phyloP scores from a whole-genome alignment of 2,113 vertebrate species.

The Motacilla alba region DNA sequence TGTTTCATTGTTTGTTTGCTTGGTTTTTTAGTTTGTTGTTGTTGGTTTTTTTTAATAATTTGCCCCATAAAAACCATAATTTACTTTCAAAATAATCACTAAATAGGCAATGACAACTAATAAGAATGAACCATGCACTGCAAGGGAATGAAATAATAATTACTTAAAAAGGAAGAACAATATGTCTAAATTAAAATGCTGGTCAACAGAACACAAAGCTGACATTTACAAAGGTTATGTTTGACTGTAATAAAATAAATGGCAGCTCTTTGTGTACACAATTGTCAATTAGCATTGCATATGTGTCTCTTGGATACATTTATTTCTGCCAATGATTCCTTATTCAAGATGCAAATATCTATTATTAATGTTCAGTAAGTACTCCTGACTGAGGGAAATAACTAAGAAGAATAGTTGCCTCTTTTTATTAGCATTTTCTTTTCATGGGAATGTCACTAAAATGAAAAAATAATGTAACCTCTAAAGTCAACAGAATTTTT shows the following conservation, averaged over 20 bases:
- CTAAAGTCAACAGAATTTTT: not conserved
- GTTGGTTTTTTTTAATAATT: not conserved
- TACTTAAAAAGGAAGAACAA: conserved; percentile 17
- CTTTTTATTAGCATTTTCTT: not conserved
- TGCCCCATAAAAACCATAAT: not conserved
- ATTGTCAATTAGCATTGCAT: conserved; percentile 65
- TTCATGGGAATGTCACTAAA: not conserved
- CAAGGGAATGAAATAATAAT: conserved; percentile 22
- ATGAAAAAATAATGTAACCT: not conserved
- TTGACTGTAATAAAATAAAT: conserved; percentile 70
- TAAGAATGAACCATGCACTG: not conserved
- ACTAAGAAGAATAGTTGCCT: conserved; percentile 17
- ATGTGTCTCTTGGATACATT: conserved; percentile 54
- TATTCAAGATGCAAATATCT: conserved; percentile 32
- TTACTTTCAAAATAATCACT: not conserved
- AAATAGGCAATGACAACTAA: not conserved
- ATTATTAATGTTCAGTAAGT: conserved; percentile 35
- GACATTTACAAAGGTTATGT: conserved; percentile 71
- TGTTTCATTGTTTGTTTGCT: not conserved
- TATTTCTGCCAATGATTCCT: conserved; percentile 48
- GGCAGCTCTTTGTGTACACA: conserved; percentile 53
- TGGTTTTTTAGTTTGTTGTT: not conserved
- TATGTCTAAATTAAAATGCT: conserved; percentile 57
- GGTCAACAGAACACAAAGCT: conserved; percentile 58
- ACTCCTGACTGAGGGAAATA: conserved; percentile 10